phyloP scores from a whole-genome alignment of 1,140 invertebrate species.

The Zaprionus kolodkinae region DNA sequence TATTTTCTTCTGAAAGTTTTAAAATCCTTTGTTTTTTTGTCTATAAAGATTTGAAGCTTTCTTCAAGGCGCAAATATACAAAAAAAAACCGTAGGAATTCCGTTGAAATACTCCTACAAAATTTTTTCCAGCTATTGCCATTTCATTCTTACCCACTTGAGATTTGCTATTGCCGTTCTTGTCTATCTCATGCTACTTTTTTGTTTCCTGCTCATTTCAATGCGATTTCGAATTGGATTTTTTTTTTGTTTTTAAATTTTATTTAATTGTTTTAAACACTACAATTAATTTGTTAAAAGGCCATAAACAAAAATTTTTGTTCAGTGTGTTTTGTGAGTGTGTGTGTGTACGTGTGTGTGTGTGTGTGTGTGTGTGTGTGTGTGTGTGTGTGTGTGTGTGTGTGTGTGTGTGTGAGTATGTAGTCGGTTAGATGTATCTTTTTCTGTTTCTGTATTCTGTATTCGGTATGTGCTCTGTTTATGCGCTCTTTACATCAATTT shows the following conservation, averaged over 20 bases:
- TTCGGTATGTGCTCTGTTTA: slow-evolving; percentile 8
- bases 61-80: too few species aligned
- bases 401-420: not conserved
- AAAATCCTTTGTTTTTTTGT: too few species aligned
- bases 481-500: slow-evolving; percentile 17
- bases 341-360: slow-evolving; percentile 14
- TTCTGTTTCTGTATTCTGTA: slow-evolving; percentile 10
- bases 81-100: not conserved
- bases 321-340: slow-evolving; percentile 11
- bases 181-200: not conserved
- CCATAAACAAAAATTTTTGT: slow-evolving; percentile 54
- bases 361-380: not conserved
- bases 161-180: not conserved
- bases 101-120: not conserved
- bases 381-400: not conserved
- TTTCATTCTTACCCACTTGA: not conserved
- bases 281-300: slow-evolving; percentile 61
- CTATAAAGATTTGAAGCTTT: not conserved
- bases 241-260: slow-evolving; percentile 46
- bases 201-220: not conserved
- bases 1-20: too few species aligned
- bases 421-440: slow-evolving; percentile 11
- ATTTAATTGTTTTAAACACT: slow-evolving; percentile 58
- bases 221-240: not conserved
- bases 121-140: not conserved